Conservation (phyloP, 53 echinoderm and acorn worm species). For the Temnopleurus reevesii region DNA sequence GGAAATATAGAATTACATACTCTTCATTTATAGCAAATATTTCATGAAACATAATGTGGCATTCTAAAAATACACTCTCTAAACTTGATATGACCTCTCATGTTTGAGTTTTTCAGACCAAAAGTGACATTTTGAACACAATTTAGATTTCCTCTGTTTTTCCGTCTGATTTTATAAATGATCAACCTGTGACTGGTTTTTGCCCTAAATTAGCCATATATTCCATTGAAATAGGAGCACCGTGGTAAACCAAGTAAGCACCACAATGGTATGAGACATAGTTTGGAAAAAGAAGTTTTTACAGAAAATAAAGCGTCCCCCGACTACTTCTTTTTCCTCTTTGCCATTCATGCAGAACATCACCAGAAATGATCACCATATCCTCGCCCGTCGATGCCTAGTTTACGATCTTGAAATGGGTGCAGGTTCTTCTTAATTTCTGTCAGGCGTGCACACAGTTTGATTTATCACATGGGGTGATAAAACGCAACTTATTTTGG, state of each 20-base stretch:
- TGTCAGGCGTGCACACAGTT: not conserved
- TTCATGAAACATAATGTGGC: no score
- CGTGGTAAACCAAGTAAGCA: not conserved
- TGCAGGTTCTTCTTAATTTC: not conserved
- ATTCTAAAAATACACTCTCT: no score
- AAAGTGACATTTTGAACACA: not conserved
- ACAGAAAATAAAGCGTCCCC: not conserved
- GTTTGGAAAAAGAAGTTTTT: not conserved
- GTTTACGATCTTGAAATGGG: constrained; percentile 31
- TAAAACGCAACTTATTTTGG: constrained; percentile 6
- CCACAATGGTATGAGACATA: not conserved
- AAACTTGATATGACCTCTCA: not conserved
- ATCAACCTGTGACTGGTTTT: not conserved
- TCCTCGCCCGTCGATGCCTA: constrained; percentile 20
- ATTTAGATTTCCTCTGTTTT: not conserved
- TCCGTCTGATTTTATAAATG: not conserved
- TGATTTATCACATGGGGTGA: constrained; percentile 26
- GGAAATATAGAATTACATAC: no score
- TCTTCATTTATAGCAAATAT: no score
- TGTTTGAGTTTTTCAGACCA: not conserved
- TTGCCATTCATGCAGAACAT: constrained; percentile 53
- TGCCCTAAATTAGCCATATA: not conserved
- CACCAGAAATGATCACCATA: constrained; percentile 42
- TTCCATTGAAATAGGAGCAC: not conserved
- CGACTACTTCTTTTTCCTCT: constrained; percentile 11